Conservation (phyloP, 2,797 vertebrate genomes). For the Thunnus albacares region DNA sequence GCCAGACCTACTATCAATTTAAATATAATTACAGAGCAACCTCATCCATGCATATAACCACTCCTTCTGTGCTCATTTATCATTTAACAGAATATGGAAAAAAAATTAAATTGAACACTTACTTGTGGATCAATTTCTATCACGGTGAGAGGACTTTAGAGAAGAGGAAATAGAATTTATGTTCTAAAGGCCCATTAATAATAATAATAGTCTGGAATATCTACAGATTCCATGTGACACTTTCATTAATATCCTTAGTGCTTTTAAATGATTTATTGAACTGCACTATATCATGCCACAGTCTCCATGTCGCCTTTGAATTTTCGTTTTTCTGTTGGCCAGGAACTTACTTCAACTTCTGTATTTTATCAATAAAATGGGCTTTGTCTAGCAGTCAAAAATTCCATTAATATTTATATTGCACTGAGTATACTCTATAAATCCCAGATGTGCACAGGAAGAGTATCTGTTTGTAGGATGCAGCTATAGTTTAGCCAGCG, state of each 20-base stretch:
- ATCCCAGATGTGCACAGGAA: constrained; percentile 9
- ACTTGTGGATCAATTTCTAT: constrained; percentile 84
- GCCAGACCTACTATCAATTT: constrained; percentile 75
- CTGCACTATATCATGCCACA: constrained; percentile 48
- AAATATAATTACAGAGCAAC: constrained; percentile 75
- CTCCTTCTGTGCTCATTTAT: constrained; percentile 69
- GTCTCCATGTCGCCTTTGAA: constrained; percentile 24
- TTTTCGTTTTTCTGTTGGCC: constrained; percentile 36
- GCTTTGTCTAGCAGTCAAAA: constrained; percentile 1
- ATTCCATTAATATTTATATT: constrained; percentile 14
- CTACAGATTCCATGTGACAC: constrained; percentile 78
- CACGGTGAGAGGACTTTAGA: constrained; percentile 63
- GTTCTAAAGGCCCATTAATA: constrained; percentile 82
- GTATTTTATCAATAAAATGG: constrained; percentile 12
- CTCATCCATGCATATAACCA: constrained; percentile 79
- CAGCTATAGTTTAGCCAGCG: constrained; percentile 41
- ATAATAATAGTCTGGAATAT: constrained; percentile 82
- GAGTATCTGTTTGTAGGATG: constrained; percentile 39
- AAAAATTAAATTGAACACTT: constrained; percentile 75
- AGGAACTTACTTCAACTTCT: constrained; percentile 21
- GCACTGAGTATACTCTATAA: constrained; percentile 9
- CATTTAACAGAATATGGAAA: constrained; percentile 65
- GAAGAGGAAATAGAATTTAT: constrained; percentile 81
- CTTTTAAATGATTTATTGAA: constrained; percentile 79
- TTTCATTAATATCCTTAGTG: constrained; percentile 79